Evolutionary conservation across 2,113 vertebrate species (phyloP), one percentile per base, ranked within the genome.

Genomic region (Desmodus rotundus): DNA sequence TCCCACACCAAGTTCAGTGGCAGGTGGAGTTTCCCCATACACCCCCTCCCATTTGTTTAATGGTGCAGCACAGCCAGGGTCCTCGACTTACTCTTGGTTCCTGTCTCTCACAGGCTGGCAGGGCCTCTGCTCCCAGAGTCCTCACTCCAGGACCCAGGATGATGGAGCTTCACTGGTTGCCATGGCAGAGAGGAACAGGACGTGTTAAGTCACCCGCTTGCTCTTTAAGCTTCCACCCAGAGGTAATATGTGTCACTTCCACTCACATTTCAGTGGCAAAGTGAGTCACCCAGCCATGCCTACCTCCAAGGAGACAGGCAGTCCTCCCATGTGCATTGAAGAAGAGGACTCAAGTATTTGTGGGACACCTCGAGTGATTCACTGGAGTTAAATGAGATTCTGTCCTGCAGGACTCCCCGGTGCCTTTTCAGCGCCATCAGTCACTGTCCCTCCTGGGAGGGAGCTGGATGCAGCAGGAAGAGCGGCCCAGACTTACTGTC

Each of bases 391-490:
- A 54, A 68, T 28, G 17, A 14, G 1, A 1, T 14, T 54, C 56
- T 38, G 85, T 50, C 36, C 6, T 12, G 17, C n/a, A 78, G 86
- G 74, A 43, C 50, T 86, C 81, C 24, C 76, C 67, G 22, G 74
- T 1, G 50, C 38, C 67, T 86, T 82, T 36, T 4, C 28, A 12
- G 10, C 0, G 0, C 31, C n/a, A 0, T 1, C 7, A 2, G 12
- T 83, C 26, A 2, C 16, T 6, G 4, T 61, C 43, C 13, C 10
- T 17, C 61, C 43, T 74, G 26, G 61, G 41, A 87, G 67, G 50
- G 17, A 78, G 45, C 9, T 7, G 61, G 68, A 6, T 13, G 7
- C 24, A 1, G 24, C 38, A 33, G 45, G 24, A 43, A 15, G 47
- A 52, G 17, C 24, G 43, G 26, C 38, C 13, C 16, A 52, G 36